These are phyloP conservation scores for Metacarcinus magister DNA, from an alignment of 2,888 invertebrate species.

Conservation along the genomic window DNA sequence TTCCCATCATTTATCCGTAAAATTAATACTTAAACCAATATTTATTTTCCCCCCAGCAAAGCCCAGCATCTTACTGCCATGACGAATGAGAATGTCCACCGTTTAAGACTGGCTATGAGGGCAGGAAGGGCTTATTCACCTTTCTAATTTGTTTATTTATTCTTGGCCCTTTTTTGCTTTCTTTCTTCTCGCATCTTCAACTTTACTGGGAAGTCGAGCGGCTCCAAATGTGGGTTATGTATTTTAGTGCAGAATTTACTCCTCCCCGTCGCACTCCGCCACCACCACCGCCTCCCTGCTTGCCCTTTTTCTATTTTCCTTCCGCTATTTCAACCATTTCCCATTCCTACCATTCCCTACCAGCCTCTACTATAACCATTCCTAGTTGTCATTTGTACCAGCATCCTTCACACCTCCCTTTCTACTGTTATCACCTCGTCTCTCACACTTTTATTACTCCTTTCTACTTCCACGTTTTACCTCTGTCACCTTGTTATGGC, in stretches of 20 bases:
- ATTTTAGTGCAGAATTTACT: conserved; percentile 15
- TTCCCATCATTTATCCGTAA: not conserved
- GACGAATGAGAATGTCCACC: not conserved
- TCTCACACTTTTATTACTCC: not conserved
- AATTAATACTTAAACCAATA: not conserved
- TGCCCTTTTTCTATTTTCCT: not conserved
- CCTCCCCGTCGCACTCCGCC: not conserved
- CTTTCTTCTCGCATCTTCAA: not conserved
- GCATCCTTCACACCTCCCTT: no score
- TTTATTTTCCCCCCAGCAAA: not conserved
- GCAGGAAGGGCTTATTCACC: not conserved
- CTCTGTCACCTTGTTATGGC: not conserved
- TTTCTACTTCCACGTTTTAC: not conserved
- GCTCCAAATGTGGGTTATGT: conserved; percentile 22
- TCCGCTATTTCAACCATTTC: not conserved
- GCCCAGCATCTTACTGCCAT: not conserved
- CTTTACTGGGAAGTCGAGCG: not conserved
- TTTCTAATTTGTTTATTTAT: conserved; percentile 29
- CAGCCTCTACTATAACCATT: no score
- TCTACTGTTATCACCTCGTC: no score
- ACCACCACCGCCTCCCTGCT: not conserved
- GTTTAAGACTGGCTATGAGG: not conserved
- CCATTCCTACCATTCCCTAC: not conserved
- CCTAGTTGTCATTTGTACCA: no score
- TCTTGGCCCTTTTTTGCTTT: not conserved